Evolutionary conservation across 2,113 vertebrate genomes (phyloP).

Genomic region (Ciconia maguari): DNA sequence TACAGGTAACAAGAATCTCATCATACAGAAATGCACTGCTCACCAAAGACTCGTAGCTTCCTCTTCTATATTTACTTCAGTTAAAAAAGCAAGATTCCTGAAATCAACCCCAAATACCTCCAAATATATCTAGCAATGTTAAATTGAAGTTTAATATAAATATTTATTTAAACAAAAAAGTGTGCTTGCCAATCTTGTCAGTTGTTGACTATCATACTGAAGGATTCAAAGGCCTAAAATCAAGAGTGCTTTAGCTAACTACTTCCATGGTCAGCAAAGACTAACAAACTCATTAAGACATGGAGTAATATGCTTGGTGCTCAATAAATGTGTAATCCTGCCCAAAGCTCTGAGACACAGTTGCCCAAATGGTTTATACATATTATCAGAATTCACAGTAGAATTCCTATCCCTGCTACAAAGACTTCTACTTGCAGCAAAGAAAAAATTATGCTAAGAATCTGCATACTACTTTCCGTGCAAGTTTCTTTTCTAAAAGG

Average conservation of each 20-base stretch:
- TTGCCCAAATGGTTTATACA: not conserved
- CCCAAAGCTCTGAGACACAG: not conserved
- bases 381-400: not conserved
- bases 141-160: not conserved
- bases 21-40: not conserved
- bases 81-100: not conserved
- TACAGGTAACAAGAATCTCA: not conserved
- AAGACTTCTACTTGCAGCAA: not conserved
- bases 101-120: not conserved
- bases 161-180: not conserved
- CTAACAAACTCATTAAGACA: not conserved
- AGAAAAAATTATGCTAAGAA: not conserved
- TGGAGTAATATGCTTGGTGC: not conserved
- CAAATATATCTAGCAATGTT: not conserved
- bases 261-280: not conserved
- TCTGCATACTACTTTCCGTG: not conserved
- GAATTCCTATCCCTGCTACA: not conserved
- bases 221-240: not conserved
- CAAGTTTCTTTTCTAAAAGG: not conserved
- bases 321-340: not conserved
- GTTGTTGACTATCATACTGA: not conserved
- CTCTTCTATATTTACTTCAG: not conserved
- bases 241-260: not conserved
- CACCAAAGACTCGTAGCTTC: not conserved
- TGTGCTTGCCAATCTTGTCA: not conserved